These are phyloP conservation scores for Rhinella marina DNA, from an alignment of 2,797 vertebrate genomes.

Conservation along the genomic window DNA sequence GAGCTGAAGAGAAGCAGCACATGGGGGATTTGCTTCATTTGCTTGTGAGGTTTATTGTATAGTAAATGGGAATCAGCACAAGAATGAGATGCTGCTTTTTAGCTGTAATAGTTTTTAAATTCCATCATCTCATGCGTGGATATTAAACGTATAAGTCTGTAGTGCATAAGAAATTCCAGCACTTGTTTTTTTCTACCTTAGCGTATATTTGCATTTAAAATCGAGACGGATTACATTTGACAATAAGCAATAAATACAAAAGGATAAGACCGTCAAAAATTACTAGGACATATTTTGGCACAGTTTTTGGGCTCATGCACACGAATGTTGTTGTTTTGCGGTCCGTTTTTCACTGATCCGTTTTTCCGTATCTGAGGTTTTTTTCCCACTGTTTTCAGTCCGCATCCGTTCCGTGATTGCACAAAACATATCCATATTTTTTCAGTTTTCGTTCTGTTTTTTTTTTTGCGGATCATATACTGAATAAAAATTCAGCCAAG, in stretches of 20 bases:
- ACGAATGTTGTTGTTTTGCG: no score
- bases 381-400: no score
- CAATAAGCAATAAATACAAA: constrained; percentile 41
- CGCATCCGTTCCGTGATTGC: no score
- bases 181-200: constrained; percentile 49
- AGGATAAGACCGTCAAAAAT: not conserved
- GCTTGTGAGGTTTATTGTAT: constrained; percentile 53
- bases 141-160: constrained; percentile 53
- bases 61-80: constrained; percentile 49
- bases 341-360: no score
- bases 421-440: no score
- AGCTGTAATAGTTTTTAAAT: constrained; percentile 49
- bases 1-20: constrained; percentile 42
- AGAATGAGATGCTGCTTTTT: constrained; percentile 50
- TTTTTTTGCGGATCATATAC: no score
- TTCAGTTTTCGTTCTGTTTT: no score
- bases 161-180: constrained; percentile 46
- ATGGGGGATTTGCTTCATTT: constrained; percentile 52
- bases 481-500: no score
- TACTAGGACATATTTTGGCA: not conserved
- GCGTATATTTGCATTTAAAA: constrained; percentile 47
- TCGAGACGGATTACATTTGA: constrained; percentile 35
- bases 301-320: no score
- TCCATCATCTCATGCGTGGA: constrained; percentile 53
- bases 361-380: no score